Conservation (phyloP, 2,113 vertebrate genomes). For the Austrofundulus limnaeus region DNA sequence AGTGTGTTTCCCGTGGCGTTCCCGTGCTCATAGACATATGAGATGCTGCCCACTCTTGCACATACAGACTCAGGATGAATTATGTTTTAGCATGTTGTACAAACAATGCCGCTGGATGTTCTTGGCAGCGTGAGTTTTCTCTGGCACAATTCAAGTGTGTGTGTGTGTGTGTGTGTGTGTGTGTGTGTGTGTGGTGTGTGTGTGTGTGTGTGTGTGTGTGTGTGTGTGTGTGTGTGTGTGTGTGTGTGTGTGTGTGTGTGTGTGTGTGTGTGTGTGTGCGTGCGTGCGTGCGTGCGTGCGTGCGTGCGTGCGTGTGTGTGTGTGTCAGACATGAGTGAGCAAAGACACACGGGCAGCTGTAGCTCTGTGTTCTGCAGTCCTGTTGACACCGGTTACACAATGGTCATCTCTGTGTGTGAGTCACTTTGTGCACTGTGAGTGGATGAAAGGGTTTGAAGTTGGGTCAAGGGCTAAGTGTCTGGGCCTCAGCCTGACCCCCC, state of each 20-base stretch:
- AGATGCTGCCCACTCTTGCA: neutral
- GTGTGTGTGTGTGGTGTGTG: conserved; percentile 21
- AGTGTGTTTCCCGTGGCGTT: neutral
- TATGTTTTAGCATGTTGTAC: conserved; percentile 41
- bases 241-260: conserved; percentile 9
- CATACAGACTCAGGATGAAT: conserved; percentile 15
- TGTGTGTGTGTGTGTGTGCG: conserved; percentile 12
- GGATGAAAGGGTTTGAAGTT: conserved; percentile 1
- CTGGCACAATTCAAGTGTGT: conserved; percentile 27
- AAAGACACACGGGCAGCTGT: conserved; percentile 41
- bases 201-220: conserved; percentile 22
- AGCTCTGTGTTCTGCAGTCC: conserved; percentile 20
- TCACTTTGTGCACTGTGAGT: conserved; percentile 6
- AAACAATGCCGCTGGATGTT: conserved; percentile 58
- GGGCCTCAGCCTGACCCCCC: conserved; percentile 29
- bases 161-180: conserved; percentile 9
- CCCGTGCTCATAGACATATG: neutral
- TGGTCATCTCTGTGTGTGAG: conserved; percentile 24
- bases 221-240: conserved; percentile 16
- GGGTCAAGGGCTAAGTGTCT: conserved; percentile 43
- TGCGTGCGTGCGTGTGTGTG: conserved; percentile 6
- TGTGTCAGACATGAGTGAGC: conserved; percentile 24
- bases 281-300: no score
- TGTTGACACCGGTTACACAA: conserved; percentile 37
- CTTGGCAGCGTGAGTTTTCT: conserved; percentile 53